These are phyloP conservation scores for Pharmacophagus antenor DNA, from an alignment of 2,888 invertebrate species.

Conservation along the genomic window DNA sequence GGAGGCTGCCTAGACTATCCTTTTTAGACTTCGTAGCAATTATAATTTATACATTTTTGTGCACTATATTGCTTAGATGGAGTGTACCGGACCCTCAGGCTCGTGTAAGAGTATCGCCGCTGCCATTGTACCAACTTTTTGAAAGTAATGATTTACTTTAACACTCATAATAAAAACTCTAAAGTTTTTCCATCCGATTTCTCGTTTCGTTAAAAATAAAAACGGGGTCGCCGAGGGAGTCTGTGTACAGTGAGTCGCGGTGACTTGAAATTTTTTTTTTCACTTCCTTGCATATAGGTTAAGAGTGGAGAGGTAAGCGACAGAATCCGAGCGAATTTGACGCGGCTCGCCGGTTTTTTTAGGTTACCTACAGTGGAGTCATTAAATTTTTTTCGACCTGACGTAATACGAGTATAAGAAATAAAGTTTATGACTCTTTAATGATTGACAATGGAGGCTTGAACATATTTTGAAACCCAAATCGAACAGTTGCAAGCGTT, in stretches of 20 bases:
- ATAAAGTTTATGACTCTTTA: not conserved
- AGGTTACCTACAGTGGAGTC: not conserved
- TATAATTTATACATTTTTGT: too few relatives aligned
- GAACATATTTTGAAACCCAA: too few relatives aligned
- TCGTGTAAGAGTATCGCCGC: too few relatives aligned
- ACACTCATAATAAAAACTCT: not conserved
- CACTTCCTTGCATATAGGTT: slow-evolving; percentile 28
- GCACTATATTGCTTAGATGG: too few relatives aligned
- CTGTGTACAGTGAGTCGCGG: slow-evolving; percentile 13
- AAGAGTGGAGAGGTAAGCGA: slow-evolving; percentile 13
- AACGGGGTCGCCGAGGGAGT: slow-evolving; percentile 17
- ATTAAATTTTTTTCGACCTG: not conserved
- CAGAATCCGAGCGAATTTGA: not conserved
- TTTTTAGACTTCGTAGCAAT: too few relatives aligned
- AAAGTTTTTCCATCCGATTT: slow-evolving; percentile 1
- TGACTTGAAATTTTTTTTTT: slow-evolving; percentile 14
- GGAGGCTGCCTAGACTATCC: too few relatives aligned
- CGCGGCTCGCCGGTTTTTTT: not conserved
- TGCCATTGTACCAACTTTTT: too few relatives aligned
- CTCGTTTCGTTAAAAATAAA: not conserved
- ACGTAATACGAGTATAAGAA: not conserved
- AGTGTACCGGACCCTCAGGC: too few relatives aligned
- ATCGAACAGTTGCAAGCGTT: too few relatives aligned
- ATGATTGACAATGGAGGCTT: too few relatives aligned
- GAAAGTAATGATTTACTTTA: too few relatives aligned